Percentiles rank a stretch among this genome's conserved stretches.
Evolutionary conservation across 2,797 vertebrate genomes (phyloP).

Genomic region (Coluber constrictor): DNA sequence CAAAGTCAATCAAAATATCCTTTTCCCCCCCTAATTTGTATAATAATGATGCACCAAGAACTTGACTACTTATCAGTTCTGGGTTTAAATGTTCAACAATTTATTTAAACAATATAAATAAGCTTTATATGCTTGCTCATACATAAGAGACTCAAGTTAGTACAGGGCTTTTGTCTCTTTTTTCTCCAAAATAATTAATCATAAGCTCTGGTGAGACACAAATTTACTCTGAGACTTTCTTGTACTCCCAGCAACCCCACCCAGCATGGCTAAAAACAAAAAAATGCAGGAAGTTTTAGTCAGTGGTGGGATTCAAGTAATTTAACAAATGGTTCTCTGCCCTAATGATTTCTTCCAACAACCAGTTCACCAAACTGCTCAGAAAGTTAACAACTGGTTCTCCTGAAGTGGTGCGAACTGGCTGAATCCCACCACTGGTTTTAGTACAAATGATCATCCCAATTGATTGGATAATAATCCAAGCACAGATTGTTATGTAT

Average conservation of each 20-base stretch:
- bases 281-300: background rate
- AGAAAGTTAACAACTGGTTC: too few species aligned
- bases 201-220: background rate
- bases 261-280: background rate
- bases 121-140: background rate
- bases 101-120: background rate
- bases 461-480: background rate
- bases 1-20: background rate
- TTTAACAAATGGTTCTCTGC: too few species aligned
- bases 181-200: background rate
- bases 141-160: background rate
- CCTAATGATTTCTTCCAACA: too few species aligned
- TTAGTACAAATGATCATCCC: background rate
- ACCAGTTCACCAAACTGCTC: too few species aligned
- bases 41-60: background rate
- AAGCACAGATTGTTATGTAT: background rate
- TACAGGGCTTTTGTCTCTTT: background rate
- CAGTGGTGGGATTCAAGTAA: too few species aligned
- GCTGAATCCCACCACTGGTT: too few species aligned
- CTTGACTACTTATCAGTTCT: background rate
- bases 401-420: too few species aligned
- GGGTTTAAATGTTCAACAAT: background rate
- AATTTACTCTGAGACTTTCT: background rate
- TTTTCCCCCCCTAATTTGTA: background rate
- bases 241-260: background rate